Evolutionary conservation across 2,113 vertebrate species (phyloP), one percentile per base, ranked within the genome.

Genomic region (Noctilio leporinus): DNA sequence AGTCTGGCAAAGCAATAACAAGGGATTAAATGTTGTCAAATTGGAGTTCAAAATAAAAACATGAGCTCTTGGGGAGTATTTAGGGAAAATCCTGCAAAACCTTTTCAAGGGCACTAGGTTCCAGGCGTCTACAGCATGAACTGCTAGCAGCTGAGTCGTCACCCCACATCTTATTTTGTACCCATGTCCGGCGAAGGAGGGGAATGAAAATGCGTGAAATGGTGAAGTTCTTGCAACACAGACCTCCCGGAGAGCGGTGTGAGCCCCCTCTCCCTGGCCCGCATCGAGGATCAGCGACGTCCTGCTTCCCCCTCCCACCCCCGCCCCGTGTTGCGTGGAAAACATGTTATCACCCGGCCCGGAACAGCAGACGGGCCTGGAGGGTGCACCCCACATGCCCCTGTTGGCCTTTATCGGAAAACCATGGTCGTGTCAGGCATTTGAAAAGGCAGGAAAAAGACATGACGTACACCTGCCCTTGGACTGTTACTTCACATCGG

Each of bases 1-100:
- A 97, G 90, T 89, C 88, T 96, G 97, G 98, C 97, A 97, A 98
- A 97, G 95, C 91, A 97, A 57, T 96, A 97, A 96, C 75, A 95
- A 96, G 89, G 96, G 97, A 98, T 98, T 98, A 98, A 98, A 97
- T 90, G 86, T 97, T 98, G 97, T 97, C 33, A 33, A 97, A 96
- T 47, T 24, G 17, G 91, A 97, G 97, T 89, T 94, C 3, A 3
- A 97, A 98, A 97, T 94, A 94, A 97, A 85, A 96, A 91, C 96
- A 97, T 87, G 95, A 97, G 91, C 95, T 97, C 94, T 93, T 95
- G 97, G 59, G 51, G 96, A 96, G 82, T 92, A 96, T 96, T 96
- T 96, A 96, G 97, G 97, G 94, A 81, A 95, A 97, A 97, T 95
- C 93, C 91, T 78, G 84, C 16, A 94, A 95, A 97, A 95, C 92